Evolutionary conservation across 1,140 invertebrate species (phyloP), one percentile per base, ranked within the genome.

Genomic region (Epicauta chinensis): DNA sequence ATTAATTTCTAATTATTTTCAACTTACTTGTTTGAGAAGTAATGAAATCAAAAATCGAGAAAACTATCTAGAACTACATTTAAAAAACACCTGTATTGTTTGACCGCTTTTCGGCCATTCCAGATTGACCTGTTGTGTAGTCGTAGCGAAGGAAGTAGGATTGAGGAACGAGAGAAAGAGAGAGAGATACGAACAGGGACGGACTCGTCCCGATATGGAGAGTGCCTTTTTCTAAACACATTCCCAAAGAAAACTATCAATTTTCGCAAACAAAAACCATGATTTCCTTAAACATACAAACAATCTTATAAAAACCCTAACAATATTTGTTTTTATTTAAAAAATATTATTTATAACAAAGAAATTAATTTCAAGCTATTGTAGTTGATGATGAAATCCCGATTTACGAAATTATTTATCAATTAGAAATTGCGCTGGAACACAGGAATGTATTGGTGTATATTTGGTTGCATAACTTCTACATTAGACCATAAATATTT

Each of bases 51-150:
- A 12, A n/a, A 34, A n/a, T 49, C 52, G 41, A 66, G 55, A 61
- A 59, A 61, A 62, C n/a, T n/a, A n/a, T n/a, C n/a, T 42, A 61
- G 63, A n/a, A 61, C 59, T 62, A 66, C 64, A 62, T 67, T 63
- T 55, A 59, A 67, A 67, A 66, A 68, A 68, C 66, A 68, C 64
- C 66, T 67, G 66, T 67, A 63, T 57, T 65, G 61, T 63, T 63
- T 69, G 68, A 71, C 68, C 68, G 68, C 68, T 71, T 71, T 69
- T 66, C 67, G 60, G 63, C 62, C 65, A 64, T 70, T 68, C 66
- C 66, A 66, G 65, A 60, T 64, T 68, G 64, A 68, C 64, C 66
- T 68, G 64, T 55, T 23, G 23, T 23, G 1, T 1, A 7, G 3
- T 23, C 7, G 23, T 23, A 2, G 4, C 55, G 57, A 52, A 60